phyloP scores from a whole-genome alignment of 2,888 invertebrate genomes.

The Craniophora ligustri region DNA sequence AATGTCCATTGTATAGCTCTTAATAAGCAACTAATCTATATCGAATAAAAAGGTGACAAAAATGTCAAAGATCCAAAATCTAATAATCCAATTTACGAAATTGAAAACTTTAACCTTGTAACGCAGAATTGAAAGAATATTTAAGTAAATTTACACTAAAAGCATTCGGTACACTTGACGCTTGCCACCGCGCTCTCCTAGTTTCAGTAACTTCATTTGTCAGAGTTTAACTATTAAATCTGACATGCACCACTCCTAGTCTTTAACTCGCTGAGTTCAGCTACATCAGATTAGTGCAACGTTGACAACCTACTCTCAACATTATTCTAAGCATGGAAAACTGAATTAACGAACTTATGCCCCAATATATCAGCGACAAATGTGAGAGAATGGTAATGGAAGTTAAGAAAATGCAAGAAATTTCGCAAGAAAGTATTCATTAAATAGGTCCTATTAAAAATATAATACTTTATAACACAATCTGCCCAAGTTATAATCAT shows the following conservation, averaged over 20 bases:
- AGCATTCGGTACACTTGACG: conserved; percentile 38
- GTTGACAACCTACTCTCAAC: conserved; percentile 9
- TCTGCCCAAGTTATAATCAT: no score
- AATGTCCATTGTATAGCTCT: no score
- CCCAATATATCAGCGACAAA: not conserved
- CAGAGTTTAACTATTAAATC: conserved; percentile 38
- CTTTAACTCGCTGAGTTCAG: conserved; percentile 11
- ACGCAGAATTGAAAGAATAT: conserved; percentile 18
- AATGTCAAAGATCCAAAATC: no score
- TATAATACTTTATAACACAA: no score
- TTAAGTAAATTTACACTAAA: conserved; percentile 32
- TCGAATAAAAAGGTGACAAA: no score
- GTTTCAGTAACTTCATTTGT: conserved; percentile 39
- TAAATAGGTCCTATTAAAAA: not conserved
- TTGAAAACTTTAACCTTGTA: no score
- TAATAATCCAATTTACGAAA: no score
- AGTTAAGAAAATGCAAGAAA: no score
- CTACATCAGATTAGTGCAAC: conserved; percentile 15
- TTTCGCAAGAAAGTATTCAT: not conserved
- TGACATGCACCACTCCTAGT: conserved; percentile 26
- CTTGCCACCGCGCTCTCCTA: conserved; percentile 22
- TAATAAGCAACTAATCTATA: no score
- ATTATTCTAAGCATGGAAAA: conserved; percentile 11
- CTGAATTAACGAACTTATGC: not conserved
- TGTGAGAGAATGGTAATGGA: not conserved